Conservation (phyloP, 1,140 invertebrate species). For the Oedothorax gibbosus region DNA sequence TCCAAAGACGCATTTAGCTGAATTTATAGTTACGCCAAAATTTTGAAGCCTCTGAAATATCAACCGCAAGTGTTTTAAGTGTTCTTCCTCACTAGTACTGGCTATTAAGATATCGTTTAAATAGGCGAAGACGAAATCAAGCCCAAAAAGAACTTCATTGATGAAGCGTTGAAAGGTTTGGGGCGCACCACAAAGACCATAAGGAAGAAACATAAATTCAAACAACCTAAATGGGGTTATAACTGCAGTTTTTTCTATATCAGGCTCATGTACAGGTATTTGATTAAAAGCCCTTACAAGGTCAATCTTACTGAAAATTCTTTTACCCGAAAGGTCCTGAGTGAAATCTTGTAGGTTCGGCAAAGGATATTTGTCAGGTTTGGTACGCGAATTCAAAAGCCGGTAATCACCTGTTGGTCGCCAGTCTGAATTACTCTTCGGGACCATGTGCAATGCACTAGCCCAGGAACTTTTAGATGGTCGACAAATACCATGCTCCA, state of each 20-base stretch:
- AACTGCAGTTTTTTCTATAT: conserved; percentile 60
- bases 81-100: background rate
- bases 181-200: conserved; percentile 60
- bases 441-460: conserved; percentile 63
- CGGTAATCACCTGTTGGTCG: conserved; percentile 1
- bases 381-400: background rate
- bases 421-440: background rate
- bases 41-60: conserved; percentile 31
- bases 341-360: conserved; percentile 2
- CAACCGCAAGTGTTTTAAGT: conserved; percentile 22
- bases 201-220: conserved; percentile 64
- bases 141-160: conserved; percentile 44
- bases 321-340: background rate
- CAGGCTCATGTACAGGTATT: conserved; percentile 20
- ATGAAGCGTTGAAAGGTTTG: conserved; percentile 54
- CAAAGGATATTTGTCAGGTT: background rate
- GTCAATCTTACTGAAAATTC: conserved; percentile 55
- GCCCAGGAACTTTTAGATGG: conserved; percentile 62
- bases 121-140: conserved; percentile 23
- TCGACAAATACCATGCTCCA: conserved; percentile 49
- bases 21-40: conserved; percentile 47
- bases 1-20: conserved; percentile 5
- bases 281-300: conserved; percentile 27
- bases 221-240: conserved; percentile 63
- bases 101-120: conserved; percentile 52